Evolutionary conservation across 2,797 vertebrate species (phyloP), one percentile per base, ranked within the genome.

Genomic region (Anabacerthia variegaticeps): DNA sequence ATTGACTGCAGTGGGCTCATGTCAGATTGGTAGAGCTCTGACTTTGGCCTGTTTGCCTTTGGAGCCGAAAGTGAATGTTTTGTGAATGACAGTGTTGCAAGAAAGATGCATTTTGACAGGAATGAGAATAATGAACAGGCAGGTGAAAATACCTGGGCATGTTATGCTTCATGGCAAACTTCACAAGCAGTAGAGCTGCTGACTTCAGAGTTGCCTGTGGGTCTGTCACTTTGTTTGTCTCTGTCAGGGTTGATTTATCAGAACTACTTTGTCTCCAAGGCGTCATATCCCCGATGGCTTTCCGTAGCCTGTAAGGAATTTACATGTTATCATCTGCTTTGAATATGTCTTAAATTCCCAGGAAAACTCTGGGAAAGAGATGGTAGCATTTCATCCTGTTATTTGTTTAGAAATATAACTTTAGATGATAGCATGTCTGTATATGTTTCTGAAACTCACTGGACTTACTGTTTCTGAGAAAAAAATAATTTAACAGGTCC

Each of bases 131-230:
- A 95, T 68, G 54, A 93, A 65, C 63, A 91, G 88, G 68, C 95
- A 97, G 94, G 90, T 96, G 93, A 82, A 96, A 96, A 96, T 96
- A 97, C 93, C 93, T 92, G 77, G 72, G 80, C 85, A 82, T 66
- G 65, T 96, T 95, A 44, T 61, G 37, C 34, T 96, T 95, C 7
- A 36, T 85, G 92, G 90, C 89, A 95, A 83, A 43, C 75, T 95
- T 88, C 78, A 73, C 46, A 69, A 81, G 69, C 24, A 34, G 58
- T 30, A 81, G 85, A 89, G 71, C 79, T 68, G 43, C 89, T 87
- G 66, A 71, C 48, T 82, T 89, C 5, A 5, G 87, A 78, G 63
- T 91, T 93, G 94, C 96, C 96, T 95, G 55, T 86, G 88, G 97
- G 83, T 92, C 73, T 89, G 62, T 93, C 83, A 82, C 81, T 93